These are phyloP conservation scores for Podocnemis expansa DNA, from an alignment of 2,113 vertebrate genomes.

Conservation along the genomic window DNA sequence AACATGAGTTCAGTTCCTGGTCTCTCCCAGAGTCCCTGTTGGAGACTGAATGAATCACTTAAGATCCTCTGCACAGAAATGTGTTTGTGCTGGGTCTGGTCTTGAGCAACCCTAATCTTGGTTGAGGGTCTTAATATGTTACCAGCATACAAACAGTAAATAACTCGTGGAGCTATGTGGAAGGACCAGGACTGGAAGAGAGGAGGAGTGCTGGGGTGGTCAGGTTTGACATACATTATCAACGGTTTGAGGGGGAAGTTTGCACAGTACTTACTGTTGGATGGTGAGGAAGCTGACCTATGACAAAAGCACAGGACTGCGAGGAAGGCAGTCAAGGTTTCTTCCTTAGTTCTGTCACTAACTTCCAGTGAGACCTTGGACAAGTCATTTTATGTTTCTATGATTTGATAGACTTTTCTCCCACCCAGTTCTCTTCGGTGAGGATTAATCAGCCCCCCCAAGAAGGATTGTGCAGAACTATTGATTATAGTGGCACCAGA, in stretches of 20 bases:
- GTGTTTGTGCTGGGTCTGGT: neutral
- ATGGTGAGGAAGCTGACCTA: neutral
- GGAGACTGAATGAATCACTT: neutral
- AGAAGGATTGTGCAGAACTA: accelerated
- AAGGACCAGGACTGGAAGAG: accelerated
- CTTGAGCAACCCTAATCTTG: neutral
- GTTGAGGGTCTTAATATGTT: neutral
- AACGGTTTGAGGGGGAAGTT: neutral
- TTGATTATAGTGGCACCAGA: neutral
- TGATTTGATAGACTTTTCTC: neutral
- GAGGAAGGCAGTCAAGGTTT: neutral
- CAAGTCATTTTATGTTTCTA: neutral
- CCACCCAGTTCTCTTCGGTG: accelerated
- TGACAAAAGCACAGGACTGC: accelerated
- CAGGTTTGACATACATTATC: neutral
- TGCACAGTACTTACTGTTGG: neutral
- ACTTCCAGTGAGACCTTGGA: accelerated
- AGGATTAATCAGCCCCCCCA: accelerated
- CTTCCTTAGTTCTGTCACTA: accelerated
- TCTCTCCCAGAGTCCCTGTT: accelerated
- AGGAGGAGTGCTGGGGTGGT: neutral
- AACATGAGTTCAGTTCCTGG: neutral
- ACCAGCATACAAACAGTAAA: too few relatives aligned
- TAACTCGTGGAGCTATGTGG: neutral
- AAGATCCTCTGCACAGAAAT: neutral